phyloP scores from a whole-genome alignment of 2,888 invertebrate genomes.

The Athetis lepigone region DNA sequence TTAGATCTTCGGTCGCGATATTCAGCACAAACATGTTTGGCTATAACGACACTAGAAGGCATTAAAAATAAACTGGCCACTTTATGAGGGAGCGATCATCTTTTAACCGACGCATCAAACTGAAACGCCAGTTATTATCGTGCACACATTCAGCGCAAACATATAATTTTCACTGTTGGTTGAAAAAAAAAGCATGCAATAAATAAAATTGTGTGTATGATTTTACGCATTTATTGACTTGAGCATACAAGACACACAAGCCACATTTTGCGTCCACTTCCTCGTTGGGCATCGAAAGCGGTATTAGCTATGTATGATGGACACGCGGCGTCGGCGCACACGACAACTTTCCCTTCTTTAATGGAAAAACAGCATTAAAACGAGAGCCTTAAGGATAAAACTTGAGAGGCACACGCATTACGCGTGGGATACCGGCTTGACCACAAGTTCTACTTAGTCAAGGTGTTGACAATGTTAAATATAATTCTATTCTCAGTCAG shows the following conservation, averaged over 20 bases:
- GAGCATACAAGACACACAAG: conserved; percentile 49
- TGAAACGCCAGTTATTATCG: conserved; percentile 17
- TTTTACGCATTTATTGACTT: conserved; percentile 58
- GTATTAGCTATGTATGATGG: conserved; percentile 85
- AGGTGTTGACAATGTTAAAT: conserved; percentile 67
- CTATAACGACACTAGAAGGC: conserved; percentile 37
- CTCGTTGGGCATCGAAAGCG: conserved; percentile 86
- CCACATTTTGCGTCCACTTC: conserved; percentile 76
- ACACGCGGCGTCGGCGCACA: conserved; percentile 79
- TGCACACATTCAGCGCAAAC: conserved; percentile 1
- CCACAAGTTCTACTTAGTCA: conserved; percentile 67
- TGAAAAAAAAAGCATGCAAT: conserved; percentile 31
- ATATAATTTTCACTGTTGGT: conserved; percentile 13
- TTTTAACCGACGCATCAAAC: conserved; percentile 29
- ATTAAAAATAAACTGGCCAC: conserved; percentile 49
- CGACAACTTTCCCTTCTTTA: conserved; percentile 88
- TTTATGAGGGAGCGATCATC: conserved; percentile 35
- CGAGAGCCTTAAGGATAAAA: conserved; percentile 79
- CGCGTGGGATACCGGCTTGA: conserved; percentile 73
- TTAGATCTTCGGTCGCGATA: conserved; percentile 45
- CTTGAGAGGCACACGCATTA: conserved; percentile 72
- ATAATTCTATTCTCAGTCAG: conserved; percentile 41
- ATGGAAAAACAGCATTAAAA: conserved; percentile 86
- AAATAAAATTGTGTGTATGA: conserved; percentile 37
- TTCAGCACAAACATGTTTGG: conserved; percentile 53